Evolutionary conservation across 2,888 invertebrate species (phyloP), one percentile per base, ranked within the genome.

Genomic region (Drosophila greeni): DNA sequence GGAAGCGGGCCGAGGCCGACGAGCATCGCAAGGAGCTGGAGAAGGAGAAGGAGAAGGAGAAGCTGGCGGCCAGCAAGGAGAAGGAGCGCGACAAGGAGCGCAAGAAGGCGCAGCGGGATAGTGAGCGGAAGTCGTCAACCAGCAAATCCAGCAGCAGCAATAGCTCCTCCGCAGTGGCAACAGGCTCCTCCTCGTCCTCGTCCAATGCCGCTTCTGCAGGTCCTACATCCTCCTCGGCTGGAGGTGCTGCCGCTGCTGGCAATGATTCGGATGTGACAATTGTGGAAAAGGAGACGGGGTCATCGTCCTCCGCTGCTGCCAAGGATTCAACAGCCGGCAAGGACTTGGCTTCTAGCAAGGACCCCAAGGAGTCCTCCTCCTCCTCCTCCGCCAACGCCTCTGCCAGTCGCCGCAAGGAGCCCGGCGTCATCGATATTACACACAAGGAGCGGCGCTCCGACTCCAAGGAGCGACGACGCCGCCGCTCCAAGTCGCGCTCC

Each of bases 1-100:
- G 98, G 71, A 97, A 98, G 91, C 95, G 96, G 77, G 98, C 89
- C 16, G 89, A 89, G 67, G 89, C 88, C 20, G 88, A 89, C 66
- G 88, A 89, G 55, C 87, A 88, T 73, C 86, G 88, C 57, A 89
- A 89, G 56, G 89, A 91, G 70, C 89, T 91, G 8, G 91, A 91
- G 57, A 91, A 90, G 70, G 90, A 90, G 67, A 86, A 87, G 62
- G 87, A 87, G 59, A 86, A 87, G 70, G 85, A 87, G 61, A 86
- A 86, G 43, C 79, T 85, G 51, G 70, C 80, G 45, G 77, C 80
- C n/a, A 84, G 67, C 60, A 89, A 87, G 73, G 88, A 90, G 37
- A 86, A 85, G 58, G 84, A 79, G 39, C 75, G 75, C 92, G 90
- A 86, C 89, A 90, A 87, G 91, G 90, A 88, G 89, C 90, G 73